Evolutionary conservation across 92 coral and sea anemone genomes (phyloP).

Genomic region (Heliopora coerulea): DNA sequence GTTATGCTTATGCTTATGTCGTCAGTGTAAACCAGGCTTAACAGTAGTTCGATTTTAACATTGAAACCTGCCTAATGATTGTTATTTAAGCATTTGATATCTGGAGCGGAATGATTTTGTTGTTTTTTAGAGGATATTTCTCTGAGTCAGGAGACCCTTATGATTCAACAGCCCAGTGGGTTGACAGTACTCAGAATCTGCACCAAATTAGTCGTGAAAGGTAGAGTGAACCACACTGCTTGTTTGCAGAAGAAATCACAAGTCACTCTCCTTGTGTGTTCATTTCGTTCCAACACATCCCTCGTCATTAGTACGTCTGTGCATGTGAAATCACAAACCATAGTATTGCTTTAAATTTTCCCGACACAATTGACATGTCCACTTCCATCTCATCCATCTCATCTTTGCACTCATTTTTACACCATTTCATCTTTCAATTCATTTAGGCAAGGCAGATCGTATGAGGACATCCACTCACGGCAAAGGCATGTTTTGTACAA

Average conservation of each 20-base stretch:
- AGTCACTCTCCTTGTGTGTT: no score
- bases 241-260: no score
- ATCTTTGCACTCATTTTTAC: no score
- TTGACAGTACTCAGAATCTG: slow-evolving; percentile 32
- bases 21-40: no score
- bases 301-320: not conserved
- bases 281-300: not conserved
- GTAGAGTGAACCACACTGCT: not conserved
- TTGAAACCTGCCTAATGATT: no score
- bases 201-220: slow-evolving; percentile 36
- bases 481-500: slow-evolving; percentile 7
- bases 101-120: not conserved
- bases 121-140: slow-evolving; percentile 15
- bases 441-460: slow-evolving; percentile 23
- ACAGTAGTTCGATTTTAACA: no score
- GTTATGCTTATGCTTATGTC: no score
- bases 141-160: slow-evolving; percentile 30
- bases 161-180: slow-evolving; percentile 43
- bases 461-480: slow-evolving; percentile 22
- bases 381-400: not conserved
- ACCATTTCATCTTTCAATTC: no score
- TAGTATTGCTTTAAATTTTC: no score
- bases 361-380: not conserved
- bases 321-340: no score
- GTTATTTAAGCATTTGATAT: no score